Conservation (phyloP, 2,113 vertebrate genomes). For the Seriola rivoliana region DNA sequence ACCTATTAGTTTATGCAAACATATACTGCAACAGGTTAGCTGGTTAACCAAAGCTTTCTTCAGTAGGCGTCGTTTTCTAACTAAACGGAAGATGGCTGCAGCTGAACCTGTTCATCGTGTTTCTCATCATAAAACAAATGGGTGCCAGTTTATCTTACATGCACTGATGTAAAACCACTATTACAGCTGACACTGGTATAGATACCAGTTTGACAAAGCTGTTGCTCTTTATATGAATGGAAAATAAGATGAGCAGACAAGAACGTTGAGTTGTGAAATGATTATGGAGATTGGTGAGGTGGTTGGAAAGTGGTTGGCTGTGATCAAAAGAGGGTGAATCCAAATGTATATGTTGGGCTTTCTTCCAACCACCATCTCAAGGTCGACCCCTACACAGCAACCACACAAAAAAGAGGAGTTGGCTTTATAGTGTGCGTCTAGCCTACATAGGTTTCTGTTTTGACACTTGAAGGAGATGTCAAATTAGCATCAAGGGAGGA, state of each 20-base stretch:
- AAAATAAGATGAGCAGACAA: conserved; percentile 9
- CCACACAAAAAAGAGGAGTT: conserved; percentile 44
- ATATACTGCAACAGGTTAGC: not conserved
- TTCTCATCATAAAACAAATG: not conserved
- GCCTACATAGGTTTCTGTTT: conserved; percentile 43
- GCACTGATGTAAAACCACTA: not conserved
- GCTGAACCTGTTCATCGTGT: not conserved
- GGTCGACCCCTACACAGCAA: conserved; percentile 61
- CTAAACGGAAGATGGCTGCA: not conserved
- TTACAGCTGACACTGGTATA: not conserved
- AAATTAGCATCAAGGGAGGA: not conserved
- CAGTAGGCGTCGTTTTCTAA: too few species aligned
- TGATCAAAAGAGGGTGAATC: conserved; percentile 20
- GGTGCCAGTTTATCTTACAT: not conserved
- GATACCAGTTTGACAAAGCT: not conserved
- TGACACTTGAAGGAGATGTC: not conserved
- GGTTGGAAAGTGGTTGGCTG: conserved; percentile 61
- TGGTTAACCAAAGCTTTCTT: not conserved
- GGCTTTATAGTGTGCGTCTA: not conserved
- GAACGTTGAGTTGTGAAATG: not conserved
- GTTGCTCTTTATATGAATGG: not conserved
- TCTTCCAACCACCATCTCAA: conserved; percentile 43
- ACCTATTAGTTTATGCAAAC: not conserved
- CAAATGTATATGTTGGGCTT: conserved; percentile 13
- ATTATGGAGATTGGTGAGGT: not conserved